Conservation (phyloP, 2,113 vertebrate species). For the Probosciger aterrimus region DNA sequence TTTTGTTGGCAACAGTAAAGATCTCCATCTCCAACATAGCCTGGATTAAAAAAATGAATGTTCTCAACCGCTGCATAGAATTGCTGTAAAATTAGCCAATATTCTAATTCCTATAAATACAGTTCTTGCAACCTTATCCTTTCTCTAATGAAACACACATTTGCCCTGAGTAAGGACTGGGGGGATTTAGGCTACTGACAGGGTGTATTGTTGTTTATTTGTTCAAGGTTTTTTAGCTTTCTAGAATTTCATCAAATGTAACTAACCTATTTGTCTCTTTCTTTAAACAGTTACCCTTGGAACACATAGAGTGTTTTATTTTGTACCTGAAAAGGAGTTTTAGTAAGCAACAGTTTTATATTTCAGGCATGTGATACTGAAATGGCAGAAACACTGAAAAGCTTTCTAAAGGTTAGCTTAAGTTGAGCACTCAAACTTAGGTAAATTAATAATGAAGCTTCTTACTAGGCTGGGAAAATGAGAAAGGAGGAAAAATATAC, state of each 20-base stretch:
- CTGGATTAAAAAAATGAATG: not conserved
- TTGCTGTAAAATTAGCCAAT: not conserved
- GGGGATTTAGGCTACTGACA: not conserved
- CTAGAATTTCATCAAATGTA: not conserved
- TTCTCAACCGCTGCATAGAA: not conserved
- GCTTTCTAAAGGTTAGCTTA: not conserved
- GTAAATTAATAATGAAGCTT: conserved; percentile 38
- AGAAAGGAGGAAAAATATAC: not conserved
- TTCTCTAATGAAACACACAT: not conserved
- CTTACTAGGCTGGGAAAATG: not conserved
- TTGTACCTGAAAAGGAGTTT: not conserved
- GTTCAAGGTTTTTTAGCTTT: not conserved
- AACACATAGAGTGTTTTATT: not conserved
- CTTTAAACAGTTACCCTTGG: not conserved
- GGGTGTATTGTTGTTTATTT: not conserved
- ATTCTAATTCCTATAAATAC: not conserved
- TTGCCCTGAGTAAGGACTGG: not conserved
- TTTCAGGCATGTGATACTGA: not conserved
- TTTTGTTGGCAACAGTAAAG: not conserved
- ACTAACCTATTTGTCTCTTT: not conserved
- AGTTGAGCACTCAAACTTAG: not conserved
- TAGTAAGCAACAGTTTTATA: not conserved
- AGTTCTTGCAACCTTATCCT: not conserved
- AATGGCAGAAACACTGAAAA: not conserved
- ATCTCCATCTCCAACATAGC: not conserved